Conservation (phyloP, 2,888 invertebrate species). For the Patella depressa region DNA sequence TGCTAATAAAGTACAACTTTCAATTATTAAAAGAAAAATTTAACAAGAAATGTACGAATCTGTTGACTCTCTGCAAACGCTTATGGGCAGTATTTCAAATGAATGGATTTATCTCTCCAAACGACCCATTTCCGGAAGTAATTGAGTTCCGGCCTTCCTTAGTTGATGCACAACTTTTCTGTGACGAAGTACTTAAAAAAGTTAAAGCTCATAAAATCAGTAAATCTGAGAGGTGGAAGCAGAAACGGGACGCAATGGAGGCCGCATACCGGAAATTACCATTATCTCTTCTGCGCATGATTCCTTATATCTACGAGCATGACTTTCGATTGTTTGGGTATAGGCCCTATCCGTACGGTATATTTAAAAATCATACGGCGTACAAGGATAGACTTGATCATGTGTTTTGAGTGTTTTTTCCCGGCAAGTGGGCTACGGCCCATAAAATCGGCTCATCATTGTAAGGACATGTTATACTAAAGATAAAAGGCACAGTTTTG, state of each 20-base stretch:
- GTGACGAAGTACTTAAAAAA: not conserved
- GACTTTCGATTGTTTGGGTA: not conserved
- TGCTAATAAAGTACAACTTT: slow-evolving; percentile 23
- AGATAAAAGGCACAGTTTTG: no score
- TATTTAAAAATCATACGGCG: not conserved
- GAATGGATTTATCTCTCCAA: not conserved
- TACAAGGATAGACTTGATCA: not conserved
- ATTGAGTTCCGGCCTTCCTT: not conserved
- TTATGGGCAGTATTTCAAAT: slow-evolving; percentile 20
- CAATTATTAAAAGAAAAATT: not conserved
- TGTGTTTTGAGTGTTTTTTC: no score
- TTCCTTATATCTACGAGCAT: not conserved
- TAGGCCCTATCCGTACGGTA: not conserved
- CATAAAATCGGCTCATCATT: no score
- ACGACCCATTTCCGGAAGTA: slow-evolving; percentile 17
- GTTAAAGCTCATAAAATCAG: not conserved
- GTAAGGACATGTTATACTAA: no score
- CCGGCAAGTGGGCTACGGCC: no score
- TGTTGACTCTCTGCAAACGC: slow-evolving; percentile 4
- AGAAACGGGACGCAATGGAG: not conserved
- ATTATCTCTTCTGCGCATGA: not conserved
- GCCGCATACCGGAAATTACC: not conserved
- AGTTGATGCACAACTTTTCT: not conserved
- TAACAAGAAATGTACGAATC: not conserved
- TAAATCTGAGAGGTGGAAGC: not conserved